Conservation (phyloP, 2,113 vertebrate species). For the Spea bombifrons region DNA sequence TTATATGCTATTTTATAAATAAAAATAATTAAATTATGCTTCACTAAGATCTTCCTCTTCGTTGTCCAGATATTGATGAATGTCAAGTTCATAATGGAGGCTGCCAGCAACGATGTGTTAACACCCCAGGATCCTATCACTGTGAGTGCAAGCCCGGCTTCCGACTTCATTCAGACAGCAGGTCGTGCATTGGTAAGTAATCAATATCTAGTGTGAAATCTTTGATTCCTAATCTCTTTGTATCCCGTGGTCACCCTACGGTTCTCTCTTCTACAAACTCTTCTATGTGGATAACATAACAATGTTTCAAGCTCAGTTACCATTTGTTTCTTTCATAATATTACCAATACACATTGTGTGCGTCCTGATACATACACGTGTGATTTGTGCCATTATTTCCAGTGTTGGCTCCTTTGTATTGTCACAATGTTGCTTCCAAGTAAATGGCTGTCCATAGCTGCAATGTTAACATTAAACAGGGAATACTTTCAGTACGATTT, state of each 20-base stretch:
- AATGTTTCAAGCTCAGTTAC: background rate
- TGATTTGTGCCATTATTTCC: background rate
- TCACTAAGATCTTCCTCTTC: background rate
- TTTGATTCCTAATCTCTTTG: constrained; percentile 10
- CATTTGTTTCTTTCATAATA: background rate
- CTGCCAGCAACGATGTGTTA: constrained; percentile 92
- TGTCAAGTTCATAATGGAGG: constrained; percentile 89
- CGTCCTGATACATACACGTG: background rate
- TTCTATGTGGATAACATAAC: constrained; percentile 11
- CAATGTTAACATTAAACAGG: too few relatives aligned
- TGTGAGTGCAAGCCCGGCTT: constrained; percentile 83
- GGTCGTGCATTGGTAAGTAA: constrained; percentile 86
- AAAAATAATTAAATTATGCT: background rate
- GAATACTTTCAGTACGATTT: too few relatives aligned
- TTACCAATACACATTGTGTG: background rate
- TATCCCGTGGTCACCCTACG: constrained; percentile 16
- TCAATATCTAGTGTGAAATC: constrained; percentile 1
- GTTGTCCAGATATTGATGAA: constrained; percentile 81
- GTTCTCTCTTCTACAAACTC: constrained; percentile 6
- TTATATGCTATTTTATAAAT: too few relatives aligned
- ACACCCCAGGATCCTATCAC: constrained; percentile 83
- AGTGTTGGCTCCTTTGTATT: background rate
- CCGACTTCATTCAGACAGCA: constrained; percentile 82
- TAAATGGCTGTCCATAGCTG: too few relatives aligned
- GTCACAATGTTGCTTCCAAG: too few relatives aligned